Percentiles rank a stretch among this genome's conserved stretches.
Conservation (phyloP, 2,113 vertebrate genomes). For the Gadus chalcogrammus region DNA sequence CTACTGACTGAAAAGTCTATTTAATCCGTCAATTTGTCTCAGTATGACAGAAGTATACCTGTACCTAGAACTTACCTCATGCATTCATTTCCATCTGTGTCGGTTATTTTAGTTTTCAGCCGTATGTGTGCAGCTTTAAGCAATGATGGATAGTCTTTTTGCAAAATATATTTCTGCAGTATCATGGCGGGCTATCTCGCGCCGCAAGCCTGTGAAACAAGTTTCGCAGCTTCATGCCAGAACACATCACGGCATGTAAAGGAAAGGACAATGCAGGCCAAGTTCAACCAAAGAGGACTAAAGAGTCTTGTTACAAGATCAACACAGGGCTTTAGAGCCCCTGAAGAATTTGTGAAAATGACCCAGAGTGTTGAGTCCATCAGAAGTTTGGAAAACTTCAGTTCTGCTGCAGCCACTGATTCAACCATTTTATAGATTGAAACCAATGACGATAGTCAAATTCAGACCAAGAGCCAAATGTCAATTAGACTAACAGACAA, state of each 20-base stretch:
- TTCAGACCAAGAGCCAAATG: neutral
- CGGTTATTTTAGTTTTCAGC: too few species aligned
- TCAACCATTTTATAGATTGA: too few species aligned
- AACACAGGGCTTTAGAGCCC: neutral
- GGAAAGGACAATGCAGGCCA: neutral
- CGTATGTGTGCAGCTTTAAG: too few species aligned
- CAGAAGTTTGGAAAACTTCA: too few species aligned
- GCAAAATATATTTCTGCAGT: neutral
- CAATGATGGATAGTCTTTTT: neutral
- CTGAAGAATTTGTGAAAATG: neutral
- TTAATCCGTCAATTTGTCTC: neutral
- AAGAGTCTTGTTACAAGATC: neutral
- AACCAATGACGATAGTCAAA: too few species aligned
- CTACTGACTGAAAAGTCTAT: neutral
- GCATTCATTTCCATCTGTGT: too few species aligned
- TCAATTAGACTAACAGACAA: too few species aligned
- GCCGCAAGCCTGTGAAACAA: slow-evolving; percentile 6
- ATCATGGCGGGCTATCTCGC: neutral
- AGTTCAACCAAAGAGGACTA: slow-evolving; percentile 6
- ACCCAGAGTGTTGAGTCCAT: too few species aligned
- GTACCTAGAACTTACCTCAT: neutral
- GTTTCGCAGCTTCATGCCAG: slow-evolving; percentile 1
- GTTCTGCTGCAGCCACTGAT: too few species aligned
- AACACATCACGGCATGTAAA: slow-evolving; percentile 3
- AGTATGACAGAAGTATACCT: neutral